phyloP scores from a whole-genome alignment of 2,113 vertebrate genomes.

The Nyctereutes procyonoides region DNA sequence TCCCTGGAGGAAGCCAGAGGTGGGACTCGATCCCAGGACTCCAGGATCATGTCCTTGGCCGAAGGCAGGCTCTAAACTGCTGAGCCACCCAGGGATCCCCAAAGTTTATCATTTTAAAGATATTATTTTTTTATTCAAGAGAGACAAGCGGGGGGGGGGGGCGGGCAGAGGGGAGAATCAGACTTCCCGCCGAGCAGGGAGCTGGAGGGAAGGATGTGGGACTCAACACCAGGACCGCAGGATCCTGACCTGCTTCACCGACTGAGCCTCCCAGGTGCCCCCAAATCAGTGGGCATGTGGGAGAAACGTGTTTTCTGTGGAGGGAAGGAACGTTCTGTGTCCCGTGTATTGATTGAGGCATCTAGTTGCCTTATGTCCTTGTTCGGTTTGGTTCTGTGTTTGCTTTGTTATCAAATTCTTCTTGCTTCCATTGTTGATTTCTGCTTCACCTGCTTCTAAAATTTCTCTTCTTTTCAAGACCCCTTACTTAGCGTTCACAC shows the following conservation, averaged over 20 bases:
- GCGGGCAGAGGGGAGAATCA: neutral
- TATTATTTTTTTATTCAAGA: no score
- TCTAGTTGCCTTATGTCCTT: no score
- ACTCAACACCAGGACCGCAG: neutral
- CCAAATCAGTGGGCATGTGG: rapidly evolving
- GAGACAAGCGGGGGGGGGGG: no score
- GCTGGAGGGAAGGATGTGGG: neutral
- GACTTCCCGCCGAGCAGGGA: neutral
- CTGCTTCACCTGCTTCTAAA: neutral
- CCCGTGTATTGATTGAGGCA: rapidly evolving
- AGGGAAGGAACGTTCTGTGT: neutral
- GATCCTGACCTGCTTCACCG: neutral
- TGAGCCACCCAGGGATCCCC: no score
- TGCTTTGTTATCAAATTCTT: no score
- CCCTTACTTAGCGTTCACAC: neutral
- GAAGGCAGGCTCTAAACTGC: no score
- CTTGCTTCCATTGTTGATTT: no score
- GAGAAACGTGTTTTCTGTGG: rapidly evolving
- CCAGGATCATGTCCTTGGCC: neutral
- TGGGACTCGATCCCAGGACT: neutral
- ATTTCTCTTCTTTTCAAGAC: neutral
- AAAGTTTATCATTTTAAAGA: no score
- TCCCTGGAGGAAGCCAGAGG: no score
- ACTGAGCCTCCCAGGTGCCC: neutral
- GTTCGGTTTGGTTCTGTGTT: neutral